Base-by-base conservation (phyloP, 2,797 vertebrate species). In the Melanotaenia nigrans region DNA sequence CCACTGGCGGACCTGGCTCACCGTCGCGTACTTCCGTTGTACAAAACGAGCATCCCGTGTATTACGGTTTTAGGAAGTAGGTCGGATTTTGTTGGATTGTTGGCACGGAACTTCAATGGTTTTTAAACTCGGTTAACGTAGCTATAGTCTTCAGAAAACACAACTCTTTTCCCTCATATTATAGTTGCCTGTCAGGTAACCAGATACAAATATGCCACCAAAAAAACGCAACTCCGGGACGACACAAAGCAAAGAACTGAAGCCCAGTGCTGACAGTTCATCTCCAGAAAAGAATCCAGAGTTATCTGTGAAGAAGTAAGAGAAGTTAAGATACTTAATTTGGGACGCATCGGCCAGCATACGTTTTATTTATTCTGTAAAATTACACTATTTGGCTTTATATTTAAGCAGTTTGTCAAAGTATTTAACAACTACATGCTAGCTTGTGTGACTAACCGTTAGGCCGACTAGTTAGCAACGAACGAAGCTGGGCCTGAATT, bases 261-360 rank as follows among this genome's bases (percentile, higher is more conserved):
- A 92, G 75, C 36, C 82, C 51, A 45, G 49, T 30, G 78, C 82
- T 74, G 89, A 87, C 70, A 82, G 62, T 56, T 61, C 35, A 3
- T 78, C 89, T 32, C 35, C 83, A 47, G 89, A 91, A 54, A 88
- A 89, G 81, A 90, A 77, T 62, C 84, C 89, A 13, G 86, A 92
- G 62, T 85, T 94, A 38, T 91, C 91, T 53, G 30, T 87, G 10
- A 90, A 90, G 83, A 92, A 91, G 92, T 93, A 89, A 91, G 92
- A 62, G 0, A 61, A 24, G 6, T 66, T 9, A 3, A 12, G 12
- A 18, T 66, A 0, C 14, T n/a, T 18, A 4, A 7, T 33, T 8
- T 1, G 2, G 12, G 0, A 22, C 25, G n/a, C 32, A 32, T 12
- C n/a, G 24, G 2, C 38, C 9, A 16, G 6, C 0, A 1, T 42